Conservation (phyloP, 2,113 vertebrate species). For the Crotalus tigris region DNA sequence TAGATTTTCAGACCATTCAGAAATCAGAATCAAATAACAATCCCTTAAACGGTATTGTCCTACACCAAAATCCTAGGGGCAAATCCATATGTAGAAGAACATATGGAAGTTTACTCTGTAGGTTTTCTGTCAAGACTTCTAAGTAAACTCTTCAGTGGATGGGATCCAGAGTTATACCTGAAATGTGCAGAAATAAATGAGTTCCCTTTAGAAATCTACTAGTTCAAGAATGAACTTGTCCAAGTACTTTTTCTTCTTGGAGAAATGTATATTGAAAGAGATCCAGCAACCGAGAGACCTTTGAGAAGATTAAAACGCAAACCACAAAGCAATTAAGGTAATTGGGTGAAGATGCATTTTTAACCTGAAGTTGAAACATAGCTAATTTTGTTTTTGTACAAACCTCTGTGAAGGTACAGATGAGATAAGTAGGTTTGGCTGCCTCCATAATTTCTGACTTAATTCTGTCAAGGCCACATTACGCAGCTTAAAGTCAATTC, state of each 20-base stretch:
- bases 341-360: background rate
- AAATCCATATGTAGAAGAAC: background rate
- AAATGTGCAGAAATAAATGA: background rate
- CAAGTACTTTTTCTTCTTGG: background rate
- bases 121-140: background rate
- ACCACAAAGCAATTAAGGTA: background rate
- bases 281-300: background rate
- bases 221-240: background rate
- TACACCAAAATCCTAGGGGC: background rate
- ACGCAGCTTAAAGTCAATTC: background rate
- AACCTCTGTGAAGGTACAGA: background rate
- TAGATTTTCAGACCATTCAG: background rate
- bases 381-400: background rate
- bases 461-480: background rate
- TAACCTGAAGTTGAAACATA: background rate
- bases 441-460: background rate
- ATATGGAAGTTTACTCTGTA: background rate
- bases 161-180: background rate
- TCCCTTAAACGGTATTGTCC: background rate
- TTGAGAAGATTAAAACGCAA: constrained; percentile 14
- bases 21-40: background rate
- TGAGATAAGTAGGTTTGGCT: background rate
- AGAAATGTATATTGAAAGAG: background rate
- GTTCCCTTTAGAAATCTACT: constrained; percentile 19
- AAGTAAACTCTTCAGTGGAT: background rate